Evolutionary conservation across 1,140 invertebrate species (phyloP).

Genomic region (Adelges cooleyi): DNA sequence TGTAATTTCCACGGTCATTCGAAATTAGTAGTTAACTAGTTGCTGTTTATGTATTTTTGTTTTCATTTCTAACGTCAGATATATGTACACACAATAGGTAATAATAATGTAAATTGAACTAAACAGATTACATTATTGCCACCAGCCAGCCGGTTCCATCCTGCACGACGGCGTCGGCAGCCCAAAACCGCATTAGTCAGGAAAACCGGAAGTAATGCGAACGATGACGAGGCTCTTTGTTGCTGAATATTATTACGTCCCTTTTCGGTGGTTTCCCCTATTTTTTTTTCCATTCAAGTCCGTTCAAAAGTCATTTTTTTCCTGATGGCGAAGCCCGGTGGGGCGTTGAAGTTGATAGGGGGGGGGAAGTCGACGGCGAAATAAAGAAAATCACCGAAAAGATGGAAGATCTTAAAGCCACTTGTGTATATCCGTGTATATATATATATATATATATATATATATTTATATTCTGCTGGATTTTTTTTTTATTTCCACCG

Average conservation of each 20-base stretch:
- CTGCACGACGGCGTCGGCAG: neutral
- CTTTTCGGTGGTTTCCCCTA: slow-evolving; percentile 3
- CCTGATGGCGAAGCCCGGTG: neutral
- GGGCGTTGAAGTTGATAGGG: neutral
- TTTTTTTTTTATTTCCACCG: slow-evolving; percentile 19
- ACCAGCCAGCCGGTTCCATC: neutral
- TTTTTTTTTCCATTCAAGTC: slow-evolving; percentile 16
- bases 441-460: slow-evolving; percentile 7
- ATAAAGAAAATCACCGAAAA: slow-evolving; percentile 21
- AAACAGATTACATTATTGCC: slow-evolving; percentile 16
- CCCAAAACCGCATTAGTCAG: slow-evolving; percentile 16
- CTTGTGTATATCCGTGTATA: neutral
- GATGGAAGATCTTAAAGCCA: slow-evolving; percentile 14
- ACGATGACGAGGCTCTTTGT: slow-evolving; percentile 26
- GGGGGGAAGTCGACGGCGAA: neutral
- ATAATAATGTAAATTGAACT: neutral
- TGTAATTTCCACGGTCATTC: too few species aligned
- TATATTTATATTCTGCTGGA: too few species aligned
- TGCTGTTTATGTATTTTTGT: too few species aligned
- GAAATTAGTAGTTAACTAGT: too few species aligned
- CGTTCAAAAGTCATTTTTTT: slow-evolving; percentile 26
- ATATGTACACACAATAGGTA: too few species aligned
- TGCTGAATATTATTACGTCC: slow-evolving; percentile 9
- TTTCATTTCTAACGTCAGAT: too few species aligned
- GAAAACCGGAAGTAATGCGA: slow-evolving; percentile 17